Base-by-base conservation (phyloP, 2,888 invertebrate species). In the Mimumesa dahlbomi region DNA sequence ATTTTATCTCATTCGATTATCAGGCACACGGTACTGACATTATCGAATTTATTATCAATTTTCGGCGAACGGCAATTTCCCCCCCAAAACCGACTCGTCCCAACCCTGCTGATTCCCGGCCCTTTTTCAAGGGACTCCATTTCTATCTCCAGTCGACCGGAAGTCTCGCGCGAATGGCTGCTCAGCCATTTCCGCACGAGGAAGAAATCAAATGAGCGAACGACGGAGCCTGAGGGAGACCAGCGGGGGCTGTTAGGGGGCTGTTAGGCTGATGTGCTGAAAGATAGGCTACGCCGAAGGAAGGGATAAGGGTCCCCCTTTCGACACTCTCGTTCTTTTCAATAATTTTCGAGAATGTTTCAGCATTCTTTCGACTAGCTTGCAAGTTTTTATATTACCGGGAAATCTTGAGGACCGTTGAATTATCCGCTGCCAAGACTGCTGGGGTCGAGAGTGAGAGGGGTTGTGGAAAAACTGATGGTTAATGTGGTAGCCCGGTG, bases 31-130 rank as follows among this genome's bases (percentile, higher is more conserved):
- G 59, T 61, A 29, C 64, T 57, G 66, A 58, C 77, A 69, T 86
- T 85, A 89, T 89, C 85, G 83, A 88, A 89, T 89, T 89, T 89
- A 89, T 89, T 88, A 88, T 89, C 89, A 88, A 88, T 88, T 88
- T 85, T 85, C 75, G 78, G 80, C 77, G 83, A 84, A 85, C 85
- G 86, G 87, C 86, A 87, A 88, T 88, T 88, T 88, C 81, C 79
- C 73, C 49, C 45, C 61, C 57, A 21, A 61, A 40, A 31, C 36
- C 50, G 43, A n/a, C n/a, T n/a, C n/a, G n/a, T n/a, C n/a, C n/a
- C n/a, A n/a, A n/a, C n/a, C n/a, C 36, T 65, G 38, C 56, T 57
- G 65, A 71, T 75, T 50, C 69, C 69, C 65, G n/a, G 59, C 46
- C 69, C 66, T 71, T 73, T 62, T 71, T 57, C 50, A 52, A 73